Evolutionary conservation across 2,888 invertebrate species (phyloP).

Genomic region (Athalia rosae): DNA sequence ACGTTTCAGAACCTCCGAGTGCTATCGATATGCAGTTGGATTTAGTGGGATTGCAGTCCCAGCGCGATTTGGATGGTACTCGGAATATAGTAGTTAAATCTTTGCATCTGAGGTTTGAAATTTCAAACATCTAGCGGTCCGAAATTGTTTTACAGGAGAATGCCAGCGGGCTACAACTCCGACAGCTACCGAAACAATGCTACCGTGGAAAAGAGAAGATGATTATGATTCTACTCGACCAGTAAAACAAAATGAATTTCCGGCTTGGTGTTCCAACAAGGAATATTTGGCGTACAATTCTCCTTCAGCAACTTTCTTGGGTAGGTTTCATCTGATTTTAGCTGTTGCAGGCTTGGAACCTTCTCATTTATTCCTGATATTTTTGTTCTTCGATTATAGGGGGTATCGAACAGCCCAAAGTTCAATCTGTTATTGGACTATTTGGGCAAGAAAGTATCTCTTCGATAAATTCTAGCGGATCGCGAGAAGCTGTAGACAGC

Average conservation of each 20-base stretch:
- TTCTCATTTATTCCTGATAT: not conserved
- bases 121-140: not conserved
- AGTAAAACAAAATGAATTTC: conserved; percentile 89
- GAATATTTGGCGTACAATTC: conserved; percentile 94
- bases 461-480: conserved; percentile 78
- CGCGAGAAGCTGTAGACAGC: conserved; percentile 74
- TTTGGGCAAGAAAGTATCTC: conserved; percentile 89
- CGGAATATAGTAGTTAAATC: no score
- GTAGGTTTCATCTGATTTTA: conserved; percentile 74
- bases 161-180: conserved; percentile 88
- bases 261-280: conserved; percentile 96
- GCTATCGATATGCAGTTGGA: conserved; percentile 17
- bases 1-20: conserved; percentile 25
- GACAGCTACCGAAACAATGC: conserved; percentile 91
- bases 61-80: conserved; percentile 54
- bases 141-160: conserved; percentile 73
- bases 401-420: conserved; percentile 91
- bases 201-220: conserved; percentile 93
- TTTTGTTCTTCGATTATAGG: conserved; percentile 73
- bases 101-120: no score
- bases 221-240: conserved; percentile 82
- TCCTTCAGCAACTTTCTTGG: conserved; percentile 93
- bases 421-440: conserved; percentile 91
- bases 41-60: conserved; percentile 40
- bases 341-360: not conserved